Evolutionary conservation across 1,140 invertebrate species (phyloP).

Genomic region (Araneus ventricosus): DNA sequence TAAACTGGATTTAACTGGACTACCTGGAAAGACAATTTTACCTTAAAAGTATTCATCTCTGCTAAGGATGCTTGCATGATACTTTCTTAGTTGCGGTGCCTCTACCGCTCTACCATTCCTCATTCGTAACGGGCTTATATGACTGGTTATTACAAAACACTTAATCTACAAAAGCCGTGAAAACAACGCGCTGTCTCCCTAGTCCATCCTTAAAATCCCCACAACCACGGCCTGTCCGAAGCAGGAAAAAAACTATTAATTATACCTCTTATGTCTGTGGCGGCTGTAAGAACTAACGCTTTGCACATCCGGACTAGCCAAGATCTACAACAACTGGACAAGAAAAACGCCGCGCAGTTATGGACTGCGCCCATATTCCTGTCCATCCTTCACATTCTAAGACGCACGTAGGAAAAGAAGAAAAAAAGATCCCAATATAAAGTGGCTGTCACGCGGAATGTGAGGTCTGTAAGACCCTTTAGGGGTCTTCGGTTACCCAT

Average conservation of each 20-base stretch:
- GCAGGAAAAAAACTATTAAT: constrained; percentile 7
- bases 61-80: neutral
- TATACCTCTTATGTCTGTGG: constrained; percentile 20
- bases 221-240: neutral
- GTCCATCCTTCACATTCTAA: constrained; percentile 3
- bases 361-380: constrained; percentile 48
- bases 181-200: neutral
- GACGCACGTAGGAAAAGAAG: neutral
- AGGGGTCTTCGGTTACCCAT: constrained; percentile 16
- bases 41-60: neutral
- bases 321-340: constrained; percentile 8
- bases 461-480: neutral
- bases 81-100: neutral
- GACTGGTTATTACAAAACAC: constrained; percentile 17
- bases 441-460: constrained; percentile 42
- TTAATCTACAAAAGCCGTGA: constrained; percentile 10
- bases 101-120: neutral
- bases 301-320: neutral
- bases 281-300: neutral
- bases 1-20: too few species aligned
- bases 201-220: neutral
- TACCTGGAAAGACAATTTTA: neutral
- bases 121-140: constrained; percentile 20
- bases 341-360: neutral
- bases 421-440: constrained; percentile 29